These are phyloP conservation scores for Probosciger aterrimus DNA, from an alignment of 2,113 vertebrate genomes.

Conservation along the genomic window DNA sequence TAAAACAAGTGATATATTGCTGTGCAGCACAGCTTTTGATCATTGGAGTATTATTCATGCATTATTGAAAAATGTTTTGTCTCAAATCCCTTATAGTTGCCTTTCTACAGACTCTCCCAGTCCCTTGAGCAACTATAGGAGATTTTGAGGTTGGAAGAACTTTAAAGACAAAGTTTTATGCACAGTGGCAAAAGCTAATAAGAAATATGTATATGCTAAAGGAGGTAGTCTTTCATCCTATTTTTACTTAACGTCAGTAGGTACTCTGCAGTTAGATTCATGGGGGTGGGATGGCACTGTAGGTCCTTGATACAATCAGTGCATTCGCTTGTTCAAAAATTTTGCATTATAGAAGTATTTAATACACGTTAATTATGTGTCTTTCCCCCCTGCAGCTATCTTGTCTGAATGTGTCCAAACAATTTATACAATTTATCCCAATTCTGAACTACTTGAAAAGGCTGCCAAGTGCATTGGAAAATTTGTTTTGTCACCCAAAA, in stretches of 20 bases:
- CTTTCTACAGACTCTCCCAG: background rate
- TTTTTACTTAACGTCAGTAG: background rate
- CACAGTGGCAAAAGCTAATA: background rate
- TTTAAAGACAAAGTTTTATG: background rate
- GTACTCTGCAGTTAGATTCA: background rate
- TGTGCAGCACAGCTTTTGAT: background rate
- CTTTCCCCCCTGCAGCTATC: slow-evolving; percentile 79
- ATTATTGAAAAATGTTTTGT: background rate
- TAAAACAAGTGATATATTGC: background rate
- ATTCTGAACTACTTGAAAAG: slow-evolving; percentile 91
- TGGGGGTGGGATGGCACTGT: background rate
- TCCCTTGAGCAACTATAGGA: background rate
- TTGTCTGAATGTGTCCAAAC: slow-evolving; percentile 95
- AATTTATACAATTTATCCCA: slow-evolving; percentile 92
- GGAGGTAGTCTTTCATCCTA: background rate
- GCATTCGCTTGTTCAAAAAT: background rate
- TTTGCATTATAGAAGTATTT: background rate
- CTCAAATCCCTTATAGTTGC: background rate
- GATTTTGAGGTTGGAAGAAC: background rate
- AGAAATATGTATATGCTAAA: background rate
- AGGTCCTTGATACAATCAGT: background rate
- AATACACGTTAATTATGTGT: background rate
- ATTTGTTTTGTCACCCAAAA: slow-evolving; percentile 95
- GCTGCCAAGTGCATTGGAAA: slow-evolving; percentile 95
- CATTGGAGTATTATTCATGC: background rate